A percentile compares a stretch with the other conserved stretches of the same genome.
phyloP scores from a whole-genome alignment of 1,140 invertebrate genomes.

The Drosophila melanica region DNA sequence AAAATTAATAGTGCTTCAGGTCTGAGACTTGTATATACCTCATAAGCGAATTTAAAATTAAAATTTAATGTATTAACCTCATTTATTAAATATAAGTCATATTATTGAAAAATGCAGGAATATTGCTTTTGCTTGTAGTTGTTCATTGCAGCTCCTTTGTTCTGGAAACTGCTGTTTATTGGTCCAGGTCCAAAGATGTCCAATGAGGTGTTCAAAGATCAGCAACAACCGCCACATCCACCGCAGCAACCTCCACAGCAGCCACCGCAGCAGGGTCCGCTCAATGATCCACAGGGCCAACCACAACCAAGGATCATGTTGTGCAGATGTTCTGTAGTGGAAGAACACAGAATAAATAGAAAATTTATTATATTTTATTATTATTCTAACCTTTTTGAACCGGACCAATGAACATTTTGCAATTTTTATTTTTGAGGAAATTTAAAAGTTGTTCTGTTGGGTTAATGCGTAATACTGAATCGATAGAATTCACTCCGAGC shows the following conservation, averaged over 20 bases:
- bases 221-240: constrained; percentile 18
- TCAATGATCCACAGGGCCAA: too few relatives aligned
- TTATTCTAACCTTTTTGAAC: constrained; percentile 33
- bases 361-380: neutral
- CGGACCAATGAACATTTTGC: constrained; percentile 29
- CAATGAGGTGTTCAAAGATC: too few relatives aligned
- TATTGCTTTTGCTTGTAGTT: neutral
- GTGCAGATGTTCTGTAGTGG: constrained; percentile 24
- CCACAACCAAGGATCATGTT: constrained; percentile 16
- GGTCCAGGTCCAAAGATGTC: neutral
- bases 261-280: neutral
- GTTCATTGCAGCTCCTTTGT: too few relatives aligned
- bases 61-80: too few relatives aligned
- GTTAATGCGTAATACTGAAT: neutral
- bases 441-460: too few relatives aligned
- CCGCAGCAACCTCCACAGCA: constrained; percentile 33
- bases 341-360: too few relatives aligned
- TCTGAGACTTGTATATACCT: too few relatives aligned
- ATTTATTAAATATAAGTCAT: too few relatives aligned
- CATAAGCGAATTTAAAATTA: too few relatives aligned
- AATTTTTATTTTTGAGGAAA: neutral
- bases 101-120: too few relatives aligned
- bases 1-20: too few relatives aligned
- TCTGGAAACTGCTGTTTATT: neutral
- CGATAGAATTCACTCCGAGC: too few relatives aligned